Base-by-base conservation (phyloP, 1,140 invertebrate species). In the Drosophila sechellia region DNA sequence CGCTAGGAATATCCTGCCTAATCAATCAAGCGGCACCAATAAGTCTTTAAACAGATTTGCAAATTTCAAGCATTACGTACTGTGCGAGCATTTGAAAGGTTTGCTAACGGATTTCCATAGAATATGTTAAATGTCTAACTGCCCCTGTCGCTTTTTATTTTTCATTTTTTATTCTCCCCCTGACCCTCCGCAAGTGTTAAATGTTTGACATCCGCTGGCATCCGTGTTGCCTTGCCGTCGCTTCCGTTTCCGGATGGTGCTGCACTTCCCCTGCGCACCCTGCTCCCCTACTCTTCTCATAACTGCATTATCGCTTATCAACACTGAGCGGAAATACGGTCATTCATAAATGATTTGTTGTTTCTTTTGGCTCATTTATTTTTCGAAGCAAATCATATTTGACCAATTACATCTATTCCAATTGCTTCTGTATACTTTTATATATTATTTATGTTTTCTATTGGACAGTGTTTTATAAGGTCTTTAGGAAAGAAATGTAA, bases 181-280 rank as follows among this genome's bases (percentile, higher is more conserved):
- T 79, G 53, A 64, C 63, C 60, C 66, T 46, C 53, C 52, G 20
- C 46, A 64, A 78, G 57, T 79, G 71, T 59, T 76, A 63, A 63
- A 70, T 80, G 65, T 64, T 65, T 70, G 78, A 57, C 78, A 81
- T 80, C 78, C 78, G 78, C 46, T 71, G 52, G 64, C 63, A 65
- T 68, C 61, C 56, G 61, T 60, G 68, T 27, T 49, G 46, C 46
- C 43, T 68, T 54, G 63, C 57, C 76, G 65, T 68, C 61, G 43
- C 73, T 85, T 85, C 81, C 81, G 81, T 64, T 84, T 84, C 81
- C 81, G 72, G 54, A 46, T 53, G 43, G 34, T 45, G 63, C 42
- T 72, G 72, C 74, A 45, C 50, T 60, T n/a, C n/a, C 31, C 22
- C 43, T 39, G n/a, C 27, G 2, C 20, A 22, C 10, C 48, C n/a